Evolutionary conservation across 2,113 vertebrate genomes (phyloP).

Genomic region (Gallinago media): DNA sequence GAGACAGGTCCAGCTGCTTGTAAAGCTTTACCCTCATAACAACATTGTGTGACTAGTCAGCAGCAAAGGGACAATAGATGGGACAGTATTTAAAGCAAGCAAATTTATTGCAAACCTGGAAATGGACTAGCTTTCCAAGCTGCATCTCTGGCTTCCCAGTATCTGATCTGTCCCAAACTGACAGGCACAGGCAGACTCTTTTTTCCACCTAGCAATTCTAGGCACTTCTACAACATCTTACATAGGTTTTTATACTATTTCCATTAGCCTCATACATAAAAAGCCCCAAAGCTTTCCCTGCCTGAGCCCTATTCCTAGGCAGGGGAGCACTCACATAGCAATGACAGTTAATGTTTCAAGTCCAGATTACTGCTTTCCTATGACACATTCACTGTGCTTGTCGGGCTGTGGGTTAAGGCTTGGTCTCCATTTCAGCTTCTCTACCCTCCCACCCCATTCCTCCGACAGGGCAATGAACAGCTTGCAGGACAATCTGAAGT

Average conservation of each 20-base stretch:
- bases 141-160: background rate
- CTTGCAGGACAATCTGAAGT: background rate
- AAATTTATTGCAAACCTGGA: background rate
- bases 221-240: background rate
- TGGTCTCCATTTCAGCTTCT: background rate
- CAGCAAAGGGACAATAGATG: background rate
- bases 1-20: background rate
- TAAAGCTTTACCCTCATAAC: background rate
- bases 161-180: background rate
- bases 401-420: background rate
- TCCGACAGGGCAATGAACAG: background rate
- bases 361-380: background rate
- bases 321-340: background rate
- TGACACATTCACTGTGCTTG: background rate
- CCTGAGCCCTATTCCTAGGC: background rate
- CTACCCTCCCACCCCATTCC: background rate
- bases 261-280: rapidly evolving
- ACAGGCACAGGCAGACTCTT: background rate
- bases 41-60: background rate
- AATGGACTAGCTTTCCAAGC: background rate
- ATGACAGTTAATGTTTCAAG: background rate
- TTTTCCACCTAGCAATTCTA: background rate
- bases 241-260: background rate
- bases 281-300: background rate
- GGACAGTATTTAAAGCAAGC: background rate